Conservation (phyloP, 2,113 vertebrate species). For the Cheirogaleus medius region DNA sequence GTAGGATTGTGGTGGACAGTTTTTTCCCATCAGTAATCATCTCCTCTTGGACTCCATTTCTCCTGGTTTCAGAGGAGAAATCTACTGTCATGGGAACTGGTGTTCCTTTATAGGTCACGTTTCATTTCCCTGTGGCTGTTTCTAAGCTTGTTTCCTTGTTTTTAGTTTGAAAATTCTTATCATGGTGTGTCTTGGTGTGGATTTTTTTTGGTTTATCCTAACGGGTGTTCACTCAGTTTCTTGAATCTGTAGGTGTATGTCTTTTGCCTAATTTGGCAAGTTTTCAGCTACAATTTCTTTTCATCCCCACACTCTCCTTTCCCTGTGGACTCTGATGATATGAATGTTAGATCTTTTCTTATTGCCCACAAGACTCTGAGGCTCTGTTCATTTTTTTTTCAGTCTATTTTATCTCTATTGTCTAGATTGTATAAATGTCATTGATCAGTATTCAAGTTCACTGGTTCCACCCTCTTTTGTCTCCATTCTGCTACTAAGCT, state of each 20-base stretch:
- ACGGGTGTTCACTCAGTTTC: too few species aligned
- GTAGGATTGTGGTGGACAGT: too few species aligned
- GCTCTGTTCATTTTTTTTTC: not conserved
- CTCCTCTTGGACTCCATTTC: not conserved
- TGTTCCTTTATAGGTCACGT: not conserved
- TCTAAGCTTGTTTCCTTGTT: not conserved
- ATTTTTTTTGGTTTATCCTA: not conserved
- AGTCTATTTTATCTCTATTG: not conserved
- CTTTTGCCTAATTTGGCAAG: not conserved
- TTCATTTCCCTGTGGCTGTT: not conserved
- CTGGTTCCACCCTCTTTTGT: not conserved
- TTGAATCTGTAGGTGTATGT: not conserved
- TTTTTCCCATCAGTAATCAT: too few species aligned
- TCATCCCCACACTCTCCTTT: too few species aligned
- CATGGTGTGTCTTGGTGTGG: not conserved
- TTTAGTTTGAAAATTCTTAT: not conserved
- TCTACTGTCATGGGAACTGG: fast-evolving
- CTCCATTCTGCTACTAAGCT: not conserved
- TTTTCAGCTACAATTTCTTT: not conserved
- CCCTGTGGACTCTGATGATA: not conserved
- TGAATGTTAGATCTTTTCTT: too few species aligned
- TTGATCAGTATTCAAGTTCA: not conserved
- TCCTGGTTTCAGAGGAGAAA: not conserved
- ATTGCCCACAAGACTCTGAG: not conserved
- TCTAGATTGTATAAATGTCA: too few species aligned